These are phyloP conservation scores for Chalcis sispes DNA, from an alignment of 2,888 invertebrate species.

Conservation along the genomic window DNA sequence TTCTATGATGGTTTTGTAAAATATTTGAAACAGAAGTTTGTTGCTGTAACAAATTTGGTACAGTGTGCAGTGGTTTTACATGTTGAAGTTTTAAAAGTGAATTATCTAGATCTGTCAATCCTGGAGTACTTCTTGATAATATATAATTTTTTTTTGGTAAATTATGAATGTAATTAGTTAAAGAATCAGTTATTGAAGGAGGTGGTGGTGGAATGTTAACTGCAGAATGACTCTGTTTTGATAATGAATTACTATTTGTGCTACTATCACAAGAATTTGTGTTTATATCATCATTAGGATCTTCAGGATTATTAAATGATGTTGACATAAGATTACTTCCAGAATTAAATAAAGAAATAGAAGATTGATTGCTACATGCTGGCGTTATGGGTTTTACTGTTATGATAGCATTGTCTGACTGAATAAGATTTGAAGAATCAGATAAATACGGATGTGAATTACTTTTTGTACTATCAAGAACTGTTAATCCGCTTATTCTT, in stretches of 20 bases:
- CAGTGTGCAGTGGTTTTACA: slow-evolving; percentile 54
- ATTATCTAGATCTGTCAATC: slow-evolving; percentile 68
- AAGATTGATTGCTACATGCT: slow-evolving; percentile 37
- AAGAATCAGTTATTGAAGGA: slow-evolving; percentile 68
- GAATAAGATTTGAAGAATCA: slow-evolving; percentile 18
- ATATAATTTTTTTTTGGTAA: slow-evolving; percentile 70
- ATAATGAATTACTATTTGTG: slow-evolving; percentile 35
- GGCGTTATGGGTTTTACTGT: slow-evolving; percentile 31
- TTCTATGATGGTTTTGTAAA: slow-evolving; percentile 67
- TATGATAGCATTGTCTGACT: slow-evolving; percentile 16
- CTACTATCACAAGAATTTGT: slow-evolving; percentile 58
- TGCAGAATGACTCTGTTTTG: slow-evolving; percentile 62
- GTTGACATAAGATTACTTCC: slow-evolving; percentile 67
- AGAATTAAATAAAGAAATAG: slow-evolving; percentile 62
- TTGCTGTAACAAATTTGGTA: slow-evolving; percentile 63
- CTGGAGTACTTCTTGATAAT: slow-evolving; percentile 67
- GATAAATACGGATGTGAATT: slow-evolving; percentile 15
- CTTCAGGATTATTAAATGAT: slow-evolving; percentile 65
- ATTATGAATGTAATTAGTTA: slow-evolving; percentile 71
- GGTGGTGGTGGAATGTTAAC: slow-evolving; percentile 68
- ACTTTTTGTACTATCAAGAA: slow-evolving; percentile 28
- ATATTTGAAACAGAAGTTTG: slow-evolving; percentile 71
- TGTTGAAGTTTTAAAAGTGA: slow-evolving; percentile 64
- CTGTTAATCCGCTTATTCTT: slow-evolving; percentile 36
- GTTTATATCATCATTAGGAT: slow-evolving; percentile 54